phyloP scores from a whole-genome alignment of 2,888 invertebrate species.

The Microctonus hyperodae region DNA sequence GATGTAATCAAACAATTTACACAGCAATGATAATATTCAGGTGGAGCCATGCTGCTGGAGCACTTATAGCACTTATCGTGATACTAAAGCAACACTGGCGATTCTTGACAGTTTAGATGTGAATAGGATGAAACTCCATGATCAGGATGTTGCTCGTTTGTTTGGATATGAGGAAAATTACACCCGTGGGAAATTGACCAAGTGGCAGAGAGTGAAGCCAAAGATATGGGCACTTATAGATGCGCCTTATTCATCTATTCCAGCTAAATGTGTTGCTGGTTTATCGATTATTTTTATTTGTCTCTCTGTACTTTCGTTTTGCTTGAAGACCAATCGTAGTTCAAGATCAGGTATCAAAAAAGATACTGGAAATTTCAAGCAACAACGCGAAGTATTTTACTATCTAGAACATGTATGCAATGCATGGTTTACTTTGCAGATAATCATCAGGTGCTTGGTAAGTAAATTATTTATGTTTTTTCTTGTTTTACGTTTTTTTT shows the following conservation, averaged over 20 bases:
- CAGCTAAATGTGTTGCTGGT: conserved; percentile 91
- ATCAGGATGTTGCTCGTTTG: conserved; percentile 90
- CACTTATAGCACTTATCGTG: conserved; percentile 89
- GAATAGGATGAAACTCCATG: conserved; percentile 90
- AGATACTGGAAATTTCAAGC: conserved; percentile 7
- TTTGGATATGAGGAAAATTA: conserved; percentile 92
- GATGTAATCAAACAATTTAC: background rate
- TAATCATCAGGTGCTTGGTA: conserved; percentile 86
- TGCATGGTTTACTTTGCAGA: conserved; percentile 95
- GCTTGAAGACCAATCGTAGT: conserved; percentile 87
- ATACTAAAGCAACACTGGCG: conserved; percentile 92
- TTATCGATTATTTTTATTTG: conserved; percentile 96
- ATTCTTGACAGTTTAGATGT: conserved; percentile 95
- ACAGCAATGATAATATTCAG: conserved; percentile 37
- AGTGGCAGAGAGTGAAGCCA: conserved; percentile 92
- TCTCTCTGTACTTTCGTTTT: conserved; percentile 94
- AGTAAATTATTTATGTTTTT: conserved; percentile 61
- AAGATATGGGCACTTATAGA: conserved; percentile 96
- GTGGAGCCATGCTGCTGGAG: conserved; percentile 99
- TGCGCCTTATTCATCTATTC: conserved; percentile 92
- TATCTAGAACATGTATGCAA: conserved; percentile 94
- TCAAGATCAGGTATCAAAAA: conserved; percentile 30
- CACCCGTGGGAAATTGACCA: conserved; percentile 77
- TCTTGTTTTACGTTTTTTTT: background rate
- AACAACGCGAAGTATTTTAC: conserved; percentile 73